These are phyloP conservation scores for Origma solitaria DNA, from an alignment of 2,113 vertebrate genomes.

Conservation along the genomic window DNA sequence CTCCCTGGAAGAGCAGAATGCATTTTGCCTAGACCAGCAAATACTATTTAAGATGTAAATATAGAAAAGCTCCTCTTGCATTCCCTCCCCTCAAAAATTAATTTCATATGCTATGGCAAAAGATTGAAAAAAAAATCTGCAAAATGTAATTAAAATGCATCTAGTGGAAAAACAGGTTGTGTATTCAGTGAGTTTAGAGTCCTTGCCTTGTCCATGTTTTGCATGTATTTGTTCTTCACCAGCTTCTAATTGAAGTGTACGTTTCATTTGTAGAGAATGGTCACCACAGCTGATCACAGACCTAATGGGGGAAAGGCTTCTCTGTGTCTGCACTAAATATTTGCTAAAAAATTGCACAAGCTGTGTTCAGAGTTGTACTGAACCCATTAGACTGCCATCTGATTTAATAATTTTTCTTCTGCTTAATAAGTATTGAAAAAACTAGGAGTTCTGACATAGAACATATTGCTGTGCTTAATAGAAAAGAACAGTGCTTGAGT, in stretches of 20 bases:
- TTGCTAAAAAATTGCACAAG: not conserved
- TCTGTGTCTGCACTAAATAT: not conserved
- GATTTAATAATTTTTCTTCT: not conserved
- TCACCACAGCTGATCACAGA: not conserved
- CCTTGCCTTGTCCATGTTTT: slow-evolving; percentile 33
- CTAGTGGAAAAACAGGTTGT: slow-evolving; percentile 39
- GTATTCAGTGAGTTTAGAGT: not conserved
- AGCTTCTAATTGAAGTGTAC: not conserved
- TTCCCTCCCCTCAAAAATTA: slow-evolving; percentile 2
- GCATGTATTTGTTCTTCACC: not conserved
- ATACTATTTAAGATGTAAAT: slow-evolving; percentile 49
- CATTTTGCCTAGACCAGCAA: slow-evolving; percentile 19
- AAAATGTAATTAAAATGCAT: slow-evolving; percentile 57
- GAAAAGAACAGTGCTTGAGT: not conserved
- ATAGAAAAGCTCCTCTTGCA: slow-evolving; percentile 7
- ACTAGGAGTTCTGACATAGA: not conserved
- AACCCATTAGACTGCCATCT: no score
- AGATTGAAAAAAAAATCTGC: slow-evolving; percentile 61
- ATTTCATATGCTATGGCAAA: slow-evolving; percentile 57
- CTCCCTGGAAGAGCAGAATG: not conserved
- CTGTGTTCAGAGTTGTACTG: not conserved
- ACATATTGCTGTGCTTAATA: not conserved
- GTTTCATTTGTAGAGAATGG: not conserved
- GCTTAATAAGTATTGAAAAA: not conserved
- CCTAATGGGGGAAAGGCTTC: not conserved